These are phyloP conservation scores for Microplitis mediator DNA, from an alignment of 1,140 invertebrate species.

Conservation along the genomic window DNA sequence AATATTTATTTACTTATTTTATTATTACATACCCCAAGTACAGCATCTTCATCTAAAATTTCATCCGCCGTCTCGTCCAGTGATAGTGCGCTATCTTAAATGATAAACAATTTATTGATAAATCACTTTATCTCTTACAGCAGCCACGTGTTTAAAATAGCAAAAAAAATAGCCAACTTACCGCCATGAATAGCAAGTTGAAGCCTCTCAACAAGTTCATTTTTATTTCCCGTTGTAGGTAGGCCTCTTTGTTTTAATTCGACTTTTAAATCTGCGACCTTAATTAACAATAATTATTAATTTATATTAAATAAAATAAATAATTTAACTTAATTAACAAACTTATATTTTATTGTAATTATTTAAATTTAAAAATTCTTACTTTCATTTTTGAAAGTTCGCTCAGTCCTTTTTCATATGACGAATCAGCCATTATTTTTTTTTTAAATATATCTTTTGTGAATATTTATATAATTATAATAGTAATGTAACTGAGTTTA, in stretches of 20 bases:
- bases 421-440: constrained; percentile 56
- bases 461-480: not conserved
- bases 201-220: constrained; percentile 76
- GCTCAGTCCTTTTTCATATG: constrained; percentile 56
- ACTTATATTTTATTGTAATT: not conserved
- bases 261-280: constrained; percentile 79
- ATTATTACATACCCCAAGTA: constrained; percentile 55
- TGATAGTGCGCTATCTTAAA: constrained; percentile 54
- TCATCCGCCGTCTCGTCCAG: constrained; percentile 60
- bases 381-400: constrained; percentile 61
- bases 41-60: constrained; percentile 63
- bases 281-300: not conserved
- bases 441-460: not conserved
- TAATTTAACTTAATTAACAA: not conserved
- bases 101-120: constrained; percentile 12
- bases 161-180: constrained; percentile 27
- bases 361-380: not conserved
- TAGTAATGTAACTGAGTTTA: not conserved
- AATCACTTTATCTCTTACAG: not conserved
- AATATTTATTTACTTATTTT: not conserved
- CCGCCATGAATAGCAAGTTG: constrained; percentile 69
- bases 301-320: no score
- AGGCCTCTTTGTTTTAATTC: constrained; percentile 80
- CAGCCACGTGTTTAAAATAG: not conserved
- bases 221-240: constrained; percentile 78